A percentile compares a stretch with the other conserved stretches of the same genome.
These are phyloP conservation scores for Actinemys pallida DNA, from an alignment of 2,113 vertebrate species.

Conservation along the genomic window DNA sequence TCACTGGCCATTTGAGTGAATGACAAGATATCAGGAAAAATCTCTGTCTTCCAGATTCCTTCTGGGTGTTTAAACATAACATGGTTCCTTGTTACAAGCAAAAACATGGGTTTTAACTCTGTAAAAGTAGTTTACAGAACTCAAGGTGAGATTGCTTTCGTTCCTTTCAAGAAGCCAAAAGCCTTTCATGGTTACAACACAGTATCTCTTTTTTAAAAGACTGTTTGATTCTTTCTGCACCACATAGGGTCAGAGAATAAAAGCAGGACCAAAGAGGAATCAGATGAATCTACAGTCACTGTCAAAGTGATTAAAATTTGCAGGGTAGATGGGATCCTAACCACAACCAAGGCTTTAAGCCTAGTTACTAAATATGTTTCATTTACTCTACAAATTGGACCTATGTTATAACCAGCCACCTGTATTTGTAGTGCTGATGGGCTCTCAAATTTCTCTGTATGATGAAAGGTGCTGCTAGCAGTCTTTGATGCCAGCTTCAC, in stretches of 20 bases:
- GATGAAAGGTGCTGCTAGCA: not conserved
- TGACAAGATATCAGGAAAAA: slow-evolving; percentile 75
- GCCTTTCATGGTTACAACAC: not conserved
- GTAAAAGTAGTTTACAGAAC: slow-evolving; percentile 20
- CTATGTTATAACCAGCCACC: not conserved
- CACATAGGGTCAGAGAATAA: not conserved
- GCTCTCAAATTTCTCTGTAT: not conserved
- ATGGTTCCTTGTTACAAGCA: not conserved
- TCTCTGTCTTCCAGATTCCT: slow-evolving; percentile 64
- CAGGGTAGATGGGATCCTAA: slow-evolving; percentile 13
- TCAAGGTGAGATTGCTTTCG: not conserved
- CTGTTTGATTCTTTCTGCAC: not conserved
- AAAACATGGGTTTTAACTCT: slow-evolving; percentile 29
- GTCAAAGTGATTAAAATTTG: slow-evolving; percentile 30
- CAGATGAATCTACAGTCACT: not conserved
- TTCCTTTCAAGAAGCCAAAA: slow-evolving; percentile 42
- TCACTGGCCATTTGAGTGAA: slow-evolving; percentile 75
- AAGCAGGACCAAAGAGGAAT: slow-evolving; percentile 42
- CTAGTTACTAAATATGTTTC: not conserved
- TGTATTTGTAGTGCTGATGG: not conserved
- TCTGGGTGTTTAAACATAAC: slow-evolving; percentile 57
- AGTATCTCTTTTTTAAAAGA: not conserved
- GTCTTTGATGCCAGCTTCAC: not conserved
- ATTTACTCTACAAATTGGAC: not conserved
- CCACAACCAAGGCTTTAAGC: not conserved